These are phyloP conservation scores for Drosophila arawakana DNA, from an alignment of 1,140 invertebrate genomes.

Conservation along the genomic window DNA sequence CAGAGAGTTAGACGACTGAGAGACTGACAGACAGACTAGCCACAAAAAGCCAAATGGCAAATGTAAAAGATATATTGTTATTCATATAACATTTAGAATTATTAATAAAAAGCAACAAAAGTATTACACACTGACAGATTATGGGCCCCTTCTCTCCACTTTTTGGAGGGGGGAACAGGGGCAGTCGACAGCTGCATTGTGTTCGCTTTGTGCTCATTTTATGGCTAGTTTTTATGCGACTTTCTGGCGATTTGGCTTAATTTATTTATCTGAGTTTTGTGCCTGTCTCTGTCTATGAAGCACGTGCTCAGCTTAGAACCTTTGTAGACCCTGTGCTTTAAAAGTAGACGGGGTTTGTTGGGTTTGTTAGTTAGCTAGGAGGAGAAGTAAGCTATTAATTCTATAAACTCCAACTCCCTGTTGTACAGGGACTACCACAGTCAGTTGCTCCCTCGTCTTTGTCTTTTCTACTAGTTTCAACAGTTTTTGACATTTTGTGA, in stretches of 20 bases:
- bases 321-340: neutral
- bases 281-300: neutral
- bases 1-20: neutral
- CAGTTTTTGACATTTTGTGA: constrained; percentile 21
- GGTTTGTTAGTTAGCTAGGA: too few relatives aligned
- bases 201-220: constrained; percentile 23
- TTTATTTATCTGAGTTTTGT: constrained; percentile 38
- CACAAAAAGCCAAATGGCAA: constrained; percentile 40
- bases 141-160: too few relatives aligned
- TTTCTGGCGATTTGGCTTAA: constrained; percentile 44
- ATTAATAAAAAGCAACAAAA: constrained; percentile 43
- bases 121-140: constrained; percentile 1
- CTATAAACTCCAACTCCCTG: too few relatives aligned
- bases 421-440: too few relatives aligned
- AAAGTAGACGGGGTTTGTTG: too few relatives aligned
- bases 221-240: constrained; percentile 47
- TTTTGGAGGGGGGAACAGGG: neutral
- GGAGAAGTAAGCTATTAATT: too few relatives aligned
- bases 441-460: neutral
- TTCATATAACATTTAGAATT: constrained; percentile 53
- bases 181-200: constrained; percentile 46
- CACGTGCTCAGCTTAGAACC: constrained; percentile 22
- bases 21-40: constrained; percentile 22
- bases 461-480: neutral
- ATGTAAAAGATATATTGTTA: constrained; percentile 37